phyloP scores from a whole-genome alignment of 2,113 vertebrate species.

The Nycticryphes semicollaris region DNA sequence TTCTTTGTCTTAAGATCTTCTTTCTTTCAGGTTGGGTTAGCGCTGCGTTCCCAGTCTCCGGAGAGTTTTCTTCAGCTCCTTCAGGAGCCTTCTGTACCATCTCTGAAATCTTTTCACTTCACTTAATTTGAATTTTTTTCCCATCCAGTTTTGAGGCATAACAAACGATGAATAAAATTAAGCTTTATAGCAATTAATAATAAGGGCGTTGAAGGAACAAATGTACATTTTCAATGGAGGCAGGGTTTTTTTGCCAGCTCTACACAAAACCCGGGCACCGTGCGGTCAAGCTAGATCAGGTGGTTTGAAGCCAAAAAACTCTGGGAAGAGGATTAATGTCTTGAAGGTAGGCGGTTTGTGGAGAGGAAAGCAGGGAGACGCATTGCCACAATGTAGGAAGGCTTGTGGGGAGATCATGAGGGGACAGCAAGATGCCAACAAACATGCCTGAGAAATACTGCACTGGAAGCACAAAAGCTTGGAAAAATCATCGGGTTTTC shows the following conservation, averaged over 20 bases:
- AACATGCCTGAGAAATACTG: not conserved
- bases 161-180: slow-evolving; percentile 49
- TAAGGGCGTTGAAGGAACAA: not conserved
- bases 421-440: not conserved
- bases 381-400: not conserved
- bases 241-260: not conserved
- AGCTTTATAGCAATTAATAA: slow-evolving; percentile 45
- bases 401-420: not conserved
- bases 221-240: not conserved
- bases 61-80: slow-evolving; percentile 59
- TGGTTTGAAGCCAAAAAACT: not conserved
- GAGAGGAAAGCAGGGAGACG: not conserved
- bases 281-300: fast-evolving
- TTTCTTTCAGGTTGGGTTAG: slow-evolving; percentile 63
- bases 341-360: not conserved
- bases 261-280: not conserved
- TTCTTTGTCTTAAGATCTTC: slow-evolving; percentile 69
- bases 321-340: not conserved
- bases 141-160: slow-evolving; percentile 36
- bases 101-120: slow-evolving; percentile 33
- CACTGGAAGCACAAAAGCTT: not conserved
- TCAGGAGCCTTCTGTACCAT: slow-evolving; percentile 57
- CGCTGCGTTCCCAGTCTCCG: slow-evolving; percentile 8
- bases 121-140: slow-evolving; percentile 33
- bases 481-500: not conserved